These are phyloP conservation scores for Anomalospiza imberbis DNA, from an alignment of 2,797 vertebrate species.

Conservation along the genomic window DNA sequence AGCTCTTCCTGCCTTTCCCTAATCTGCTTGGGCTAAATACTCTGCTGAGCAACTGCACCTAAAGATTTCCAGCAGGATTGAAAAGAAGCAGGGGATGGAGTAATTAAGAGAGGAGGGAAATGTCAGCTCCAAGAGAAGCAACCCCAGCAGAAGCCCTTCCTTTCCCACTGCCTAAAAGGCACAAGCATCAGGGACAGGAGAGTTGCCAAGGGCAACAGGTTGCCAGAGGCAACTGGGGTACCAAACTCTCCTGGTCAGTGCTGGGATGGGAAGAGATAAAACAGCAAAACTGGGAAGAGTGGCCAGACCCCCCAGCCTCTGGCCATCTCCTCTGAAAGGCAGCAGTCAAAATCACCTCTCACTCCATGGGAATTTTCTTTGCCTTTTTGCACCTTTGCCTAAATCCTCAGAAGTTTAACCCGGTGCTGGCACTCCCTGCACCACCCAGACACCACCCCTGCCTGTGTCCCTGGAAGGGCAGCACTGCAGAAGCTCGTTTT, in stretches of 20 bases:
- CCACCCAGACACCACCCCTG: neutral
- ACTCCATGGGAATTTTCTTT: neutral
- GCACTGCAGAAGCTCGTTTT: neutral
- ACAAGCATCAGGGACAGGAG: neutral
- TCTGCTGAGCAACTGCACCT: neutral
- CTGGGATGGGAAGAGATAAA: neutral
- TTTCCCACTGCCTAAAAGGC: neutral
- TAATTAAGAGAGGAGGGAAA: neutral
- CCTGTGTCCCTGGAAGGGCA: neutral
- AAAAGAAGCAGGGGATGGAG: neutral
- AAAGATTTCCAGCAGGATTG: neutral
- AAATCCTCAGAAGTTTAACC: neutral
- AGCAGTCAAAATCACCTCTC: neutral
- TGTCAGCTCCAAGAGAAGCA: neutral
- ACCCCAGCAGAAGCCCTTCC: neutral
- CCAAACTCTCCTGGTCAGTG: neutral
- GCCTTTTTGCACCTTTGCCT: neutral
- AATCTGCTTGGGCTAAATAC: neutral
- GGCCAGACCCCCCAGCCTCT: rapidly evolving
- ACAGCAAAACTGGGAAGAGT: neutral
- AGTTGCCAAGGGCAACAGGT: neutral
- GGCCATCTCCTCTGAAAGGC: neutral
- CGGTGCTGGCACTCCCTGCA: neutral
- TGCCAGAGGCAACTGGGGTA: neutral
- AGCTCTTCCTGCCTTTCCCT: conserved; percentile 22